Evolutionary conservation across 2,888 invertebrate species (phyloP), one percentile per base, ranked within the genome.

Genomic region (Pterostichus niger): DNA sequence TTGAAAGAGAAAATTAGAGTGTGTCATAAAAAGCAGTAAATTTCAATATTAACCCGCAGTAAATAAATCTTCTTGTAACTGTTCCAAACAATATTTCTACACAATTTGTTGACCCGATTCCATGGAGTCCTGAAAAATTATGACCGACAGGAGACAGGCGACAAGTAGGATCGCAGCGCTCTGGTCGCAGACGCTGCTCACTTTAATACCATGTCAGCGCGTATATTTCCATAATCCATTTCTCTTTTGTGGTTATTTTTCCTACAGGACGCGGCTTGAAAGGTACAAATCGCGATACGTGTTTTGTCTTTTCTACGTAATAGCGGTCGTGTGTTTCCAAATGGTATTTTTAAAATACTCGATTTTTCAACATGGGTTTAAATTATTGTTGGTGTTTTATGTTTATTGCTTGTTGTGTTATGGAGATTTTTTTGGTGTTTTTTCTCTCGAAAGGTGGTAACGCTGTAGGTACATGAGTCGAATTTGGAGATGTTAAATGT

Each of bases 151-250:
- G 13, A 24, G 24, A 71, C 46, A 5, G 10, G 11, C 71, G 46
- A 71, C 71, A 44, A 15, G 24, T 40, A 15, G n/a, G 13, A 15
- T 6, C 15, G 54, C 9, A 24, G 15, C n/a, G 54, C 13, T 15
- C 54, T 54, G 13, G n/a, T 54, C n/a, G n/a, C 54, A 15, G 40
- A 40, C 40, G 40, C 40, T 49, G 7, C 33, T 33, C 64, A 33
- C 33, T 64, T 64, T 10, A 64, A 64, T 17, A 11, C 64, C 75
- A 24, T 75, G 75, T 75, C 75, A 75, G 33, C 75, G 52, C 52
- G 75, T 75, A 33, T 52, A 75, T 75, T 75, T 75, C 75, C 75
- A 75, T 75, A 75, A 75, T 75, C 75, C 75, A 75, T 75, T 75
- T 75, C 75, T 75, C 75, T 75, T 68, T 75, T 75, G 52, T 75